phyloP scores from a whole-genome alignment of 2,113 vertebrate species.

The Cheilinus undulatus region DNA sequence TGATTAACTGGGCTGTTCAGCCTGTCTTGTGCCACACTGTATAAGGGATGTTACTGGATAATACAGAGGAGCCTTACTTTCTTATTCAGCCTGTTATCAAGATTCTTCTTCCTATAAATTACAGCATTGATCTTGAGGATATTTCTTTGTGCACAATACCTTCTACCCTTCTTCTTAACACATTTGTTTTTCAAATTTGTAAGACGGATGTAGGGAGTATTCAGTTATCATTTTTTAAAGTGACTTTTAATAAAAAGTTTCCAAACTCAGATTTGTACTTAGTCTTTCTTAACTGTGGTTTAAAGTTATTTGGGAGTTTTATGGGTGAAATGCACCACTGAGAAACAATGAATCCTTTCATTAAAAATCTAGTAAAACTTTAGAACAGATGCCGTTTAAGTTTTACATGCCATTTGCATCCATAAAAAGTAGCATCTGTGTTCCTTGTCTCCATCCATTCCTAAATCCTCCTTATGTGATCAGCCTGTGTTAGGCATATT shows the following conservation, averaged over 20 bases:
- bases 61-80: not conserved
- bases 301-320: slow-evolving; percentile 16
- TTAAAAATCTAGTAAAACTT: slow-evolving; percentile 19
- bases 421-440: not conserved
- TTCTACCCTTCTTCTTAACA: no score
- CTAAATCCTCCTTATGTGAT: not conserved
- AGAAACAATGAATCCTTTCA: slow-evolving; percentile 12
- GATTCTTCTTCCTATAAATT: not conserved
- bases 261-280: not conserved
- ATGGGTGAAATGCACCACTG: not conserved
- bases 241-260: not conserved
- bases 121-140: not conserved
- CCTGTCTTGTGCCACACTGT: not conserved
- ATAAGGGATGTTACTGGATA: not conserved
- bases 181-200: slow-evolving; percentile 1
- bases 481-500: not conserved
- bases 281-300: slow-evolving; percentile 1
- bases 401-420: not conserved
- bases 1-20: not conserved
- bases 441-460: not conserved
- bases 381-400: not conserved
- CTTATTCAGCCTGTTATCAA: not conserved
- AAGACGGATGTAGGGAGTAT: slow-evolving; percentile 5
- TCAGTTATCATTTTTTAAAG: slow-evolving; percentile 1
- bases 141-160: not conserved